These are phyloP conservation scores for Callaeas wilsoni DNA, from an alignment of 2,113 vertebrate species.

Conservation along the genomic window DNA sequence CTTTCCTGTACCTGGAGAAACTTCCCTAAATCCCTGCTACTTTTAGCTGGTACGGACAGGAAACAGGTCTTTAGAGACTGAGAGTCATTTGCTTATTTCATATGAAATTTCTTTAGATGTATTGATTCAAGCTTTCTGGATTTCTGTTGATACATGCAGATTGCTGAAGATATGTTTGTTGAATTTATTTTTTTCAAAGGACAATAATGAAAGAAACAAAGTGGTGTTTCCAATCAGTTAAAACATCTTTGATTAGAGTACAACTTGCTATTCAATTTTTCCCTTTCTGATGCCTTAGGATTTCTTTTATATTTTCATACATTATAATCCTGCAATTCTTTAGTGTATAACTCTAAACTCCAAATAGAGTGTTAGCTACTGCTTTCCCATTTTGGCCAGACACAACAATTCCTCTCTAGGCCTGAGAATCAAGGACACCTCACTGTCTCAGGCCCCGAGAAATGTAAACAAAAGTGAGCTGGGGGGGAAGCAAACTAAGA, in stretches of 20 bases:
- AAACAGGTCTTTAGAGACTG: background rate
- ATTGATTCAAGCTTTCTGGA: background rate
- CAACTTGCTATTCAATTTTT: background rate
- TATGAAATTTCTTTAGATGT: background rate
- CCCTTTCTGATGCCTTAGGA: too few relatives aligned
- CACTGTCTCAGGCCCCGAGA: too few relatives aligned
- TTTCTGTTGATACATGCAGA: background rate
- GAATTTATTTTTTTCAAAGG: background rate
- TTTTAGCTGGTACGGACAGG: background rate
- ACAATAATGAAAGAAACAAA: background rate
- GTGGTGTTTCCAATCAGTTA: background rate
- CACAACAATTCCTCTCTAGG: too few relatives aligned
- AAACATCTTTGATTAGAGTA: background rate
- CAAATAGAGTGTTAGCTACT: too few relatives aligned
- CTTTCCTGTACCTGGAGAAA: background rate
- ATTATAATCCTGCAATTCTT: too few relatives aligned
- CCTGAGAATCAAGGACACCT: too few relatives aligned
- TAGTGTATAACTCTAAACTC: too few relatives aligned
- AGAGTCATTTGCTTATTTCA: background rate
- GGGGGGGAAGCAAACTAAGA: too few relatives aligned
- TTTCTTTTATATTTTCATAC: too few relatives aligned
- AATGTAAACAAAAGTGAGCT: too few relatives aligned
- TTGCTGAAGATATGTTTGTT: background rate
- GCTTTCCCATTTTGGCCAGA: too few relatives aligned
- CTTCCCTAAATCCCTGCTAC: background rate